Percentiles rank a stretch among this genome's conserved stretches.
Conservation (phyloP, 2,113 vertebrate species). For the Mugil cephalus region DNA sequence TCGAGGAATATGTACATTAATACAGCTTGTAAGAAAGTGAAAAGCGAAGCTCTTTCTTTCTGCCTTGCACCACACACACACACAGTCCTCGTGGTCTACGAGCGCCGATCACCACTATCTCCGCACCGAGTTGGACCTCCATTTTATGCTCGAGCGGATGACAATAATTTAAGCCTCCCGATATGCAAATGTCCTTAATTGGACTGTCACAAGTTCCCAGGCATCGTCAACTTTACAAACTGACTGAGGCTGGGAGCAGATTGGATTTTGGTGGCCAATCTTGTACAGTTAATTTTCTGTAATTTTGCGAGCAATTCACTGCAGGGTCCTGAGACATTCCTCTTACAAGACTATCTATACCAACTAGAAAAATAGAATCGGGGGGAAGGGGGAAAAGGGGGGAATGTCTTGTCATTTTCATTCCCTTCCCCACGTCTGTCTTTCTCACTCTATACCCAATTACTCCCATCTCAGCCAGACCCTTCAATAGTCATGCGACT, state of each 20-base stretch:
- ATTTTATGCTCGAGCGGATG: slow-evolving; percentile 79
- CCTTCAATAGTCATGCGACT: slow-evolving; percentile 31
- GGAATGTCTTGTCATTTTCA: slow-evolving; percentile 31
- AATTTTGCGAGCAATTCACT: slow-evolving; percentile 58
- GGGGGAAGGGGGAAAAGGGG: background rate
- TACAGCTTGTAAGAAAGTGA: background rate
- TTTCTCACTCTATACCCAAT: slow-evolving; percentile 43
- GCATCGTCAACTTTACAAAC: slow-evolving; percentile 74
- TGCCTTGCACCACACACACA: background rate
- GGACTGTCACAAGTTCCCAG: slow-evolving; percentile 79
- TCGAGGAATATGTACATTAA: slow-evolving; percentile 18
- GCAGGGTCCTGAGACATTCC: slow-evolving; percentile 47
- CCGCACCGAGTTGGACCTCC: slow-evolving; percentile 57
- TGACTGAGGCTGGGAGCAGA: slow-evolving; percentile 75
- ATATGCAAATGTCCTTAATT: slow-evolving; percentile 83
- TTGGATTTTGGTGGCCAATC: slow-evolving; percentile 77
- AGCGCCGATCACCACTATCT: slow-evolving; percentile 61
- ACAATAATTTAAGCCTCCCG: slow-evolving; percentile 77
- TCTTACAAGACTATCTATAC: slow-evolving; percentile 59
- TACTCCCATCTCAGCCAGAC: slow-evolving; percentile 40
- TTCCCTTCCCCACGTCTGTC: slow-evolving; percentile 26
- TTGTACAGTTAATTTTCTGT: slow-evolving; percentile 76
- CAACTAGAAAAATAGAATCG: slow-evolving; percentile 1
- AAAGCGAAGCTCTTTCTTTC: background rate
- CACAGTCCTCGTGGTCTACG: slow-evolving; percentile 6